A percentile compares a stretch with the other conserved stretches of the same genome.
Conservation (phyloP, 2,888 invertebrate genomes). For the Tenthredo notha region DNA sequence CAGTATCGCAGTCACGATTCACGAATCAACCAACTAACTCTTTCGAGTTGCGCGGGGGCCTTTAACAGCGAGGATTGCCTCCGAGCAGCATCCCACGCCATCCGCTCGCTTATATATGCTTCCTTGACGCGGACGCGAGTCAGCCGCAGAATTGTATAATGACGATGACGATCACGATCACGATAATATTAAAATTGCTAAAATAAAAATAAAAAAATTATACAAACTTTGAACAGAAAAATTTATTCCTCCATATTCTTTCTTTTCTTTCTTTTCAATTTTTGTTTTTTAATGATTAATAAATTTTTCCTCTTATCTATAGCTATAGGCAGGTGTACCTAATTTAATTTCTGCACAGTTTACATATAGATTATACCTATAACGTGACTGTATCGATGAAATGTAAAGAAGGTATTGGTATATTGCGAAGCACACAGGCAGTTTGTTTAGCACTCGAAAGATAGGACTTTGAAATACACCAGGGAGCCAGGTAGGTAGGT, state of each 20-base stretch:
- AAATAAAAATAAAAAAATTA: too few species aligned
- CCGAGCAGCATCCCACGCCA: constrained; percentile 68
- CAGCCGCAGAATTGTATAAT: neutral
- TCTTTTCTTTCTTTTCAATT: too few species aligned
- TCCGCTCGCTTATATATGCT: constrained; percentile 63
- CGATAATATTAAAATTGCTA: too few species aligned
- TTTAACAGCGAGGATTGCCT: constrained; percentile 38
- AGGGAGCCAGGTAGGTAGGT: neutral
- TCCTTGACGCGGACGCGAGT: neutral
- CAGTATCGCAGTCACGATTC: neutral
- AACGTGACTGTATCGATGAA: neutral
- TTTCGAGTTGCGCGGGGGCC: constrained; percentile 39
- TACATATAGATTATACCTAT: neutral
- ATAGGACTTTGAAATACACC: neutral
- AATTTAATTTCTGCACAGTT: too few species aligned
- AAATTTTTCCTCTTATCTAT: too few species aligned
- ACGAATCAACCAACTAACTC: neutral
- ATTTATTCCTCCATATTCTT: too few species aligned
- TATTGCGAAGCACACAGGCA: neutral
- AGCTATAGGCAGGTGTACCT: too few species aligned
- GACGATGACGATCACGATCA: neutral
- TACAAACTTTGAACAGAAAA: too few species aligned
- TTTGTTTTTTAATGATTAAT: too few species aligned
- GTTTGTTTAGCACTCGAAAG: neutral
- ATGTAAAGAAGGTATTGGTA: neutral